Base-by-base conservation (phyloP, 2,797 vertebrate genomes). In the Clarias laeviceps region DNA sequence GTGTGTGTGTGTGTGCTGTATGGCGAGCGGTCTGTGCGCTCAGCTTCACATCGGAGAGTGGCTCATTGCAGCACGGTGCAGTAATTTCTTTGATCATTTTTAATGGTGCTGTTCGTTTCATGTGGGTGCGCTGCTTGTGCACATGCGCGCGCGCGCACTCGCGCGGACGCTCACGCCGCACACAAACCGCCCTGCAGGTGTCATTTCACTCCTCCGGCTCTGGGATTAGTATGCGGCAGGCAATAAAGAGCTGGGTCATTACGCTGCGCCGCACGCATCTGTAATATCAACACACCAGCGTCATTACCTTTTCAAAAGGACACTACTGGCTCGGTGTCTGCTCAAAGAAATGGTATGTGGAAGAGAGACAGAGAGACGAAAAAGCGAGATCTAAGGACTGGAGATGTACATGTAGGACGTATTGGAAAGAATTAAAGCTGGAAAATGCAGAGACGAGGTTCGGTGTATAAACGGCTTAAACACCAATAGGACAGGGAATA, bases 221-320 rank as follows among this genome's bases (percentile, higher is more conserved):
- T 92, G 94, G 90, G 92, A 93, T 95, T 94, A 93, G 93, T 94
- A 95, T 95, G 94, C 92, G 86, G 94, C 93, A 93, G 92, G 94
- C 94, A 94, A 94, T 95, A 95, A 94, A 94, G 94, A 94, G 91
- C 90, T 90, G 90, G 91, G 92, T 94, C 93, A 95, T 95, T 95
- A 94, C 91, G 91, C 92, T 88, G 91, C 90, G 91, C 92, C 85
- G 92, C 91, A 92, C 94, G 94, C 94, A 94, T 92, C 92, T 93
- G 94, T 94, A 94, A 94, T 94, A 94, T 95, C 94, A 92, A 94
- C 93, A 93, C 93, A 91, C 92, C 92, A 87, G 93, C 92, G 94
- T 95, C 94, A 95, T 95, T 95, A 95, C 94, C 94, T 94, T 95
- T 95, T 95, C 93, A 95, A 95, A 95, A 91, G 93, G 92, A 93